Base-by-base conservation (phyloP, 2,888 invertebrate species). In the Eulithis testata region DNA sequence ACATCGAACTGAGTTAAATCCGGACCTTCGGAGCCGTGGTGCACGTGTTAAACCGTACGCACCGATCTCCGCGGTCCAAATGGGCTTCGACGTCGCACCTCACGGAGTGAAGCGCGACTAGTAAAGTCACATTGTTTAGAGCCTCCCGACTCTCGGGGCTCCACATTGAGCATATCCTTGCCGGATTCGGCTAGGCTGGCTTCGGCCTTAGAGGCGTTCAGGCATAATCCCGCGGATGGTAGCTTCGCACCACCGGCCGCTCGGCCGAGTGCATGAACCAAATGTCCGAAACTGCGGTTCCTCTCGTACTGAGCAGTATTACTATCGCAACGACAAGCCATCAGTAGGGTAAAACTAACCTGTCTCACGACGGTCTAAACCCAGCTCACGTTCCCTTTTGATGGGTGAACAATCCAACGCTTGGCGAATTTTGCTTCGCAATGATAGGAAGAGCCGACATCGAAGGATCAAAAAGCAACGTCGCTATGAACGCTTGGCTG, bases 281-380 rank as follows among this genome's bases (percentile, higher is more conserved):
- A 93, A 79, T 80, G 59, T 69, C 69, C 69, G 69, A 64, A 58
- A 61, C 69, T 45, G 59, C 55, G 55, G 69, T 69, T 69, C 59
- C 40, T 64, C n/a, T 69, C 45, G 69, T 87, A 94, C 86, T 94
- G 85, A 75, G 74, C 90, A 89, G 91, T 90, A 93, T 91, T 94
- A 90, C 93, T 91, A 90, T 93, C 89, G 91, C 91, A 91, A 92
- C 85, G 89, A 87, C 94, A 40, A 65, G 81, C 80, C 91, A 92
- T 92, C 91, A 92, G 93, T 93, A 93, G 93, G 93, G 91, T 94
- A 94, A 94, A 94, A 94, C 93, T 94, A 91, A 94, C 93, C 93
- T 94, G 93, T 94, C 94, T 94, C 94, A 93, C 94, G 94, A 94
- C 94, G 93, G 94, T 94, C 94, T 94, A 94, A 94, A 94, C 94